A percentile compares a stretch with the other conserved stretches of the same genome.
Evolutionary conservation across 2,797 vertebrate species (phyloP).

Genomic region (Chiloscyllium punctatum): DNA sequence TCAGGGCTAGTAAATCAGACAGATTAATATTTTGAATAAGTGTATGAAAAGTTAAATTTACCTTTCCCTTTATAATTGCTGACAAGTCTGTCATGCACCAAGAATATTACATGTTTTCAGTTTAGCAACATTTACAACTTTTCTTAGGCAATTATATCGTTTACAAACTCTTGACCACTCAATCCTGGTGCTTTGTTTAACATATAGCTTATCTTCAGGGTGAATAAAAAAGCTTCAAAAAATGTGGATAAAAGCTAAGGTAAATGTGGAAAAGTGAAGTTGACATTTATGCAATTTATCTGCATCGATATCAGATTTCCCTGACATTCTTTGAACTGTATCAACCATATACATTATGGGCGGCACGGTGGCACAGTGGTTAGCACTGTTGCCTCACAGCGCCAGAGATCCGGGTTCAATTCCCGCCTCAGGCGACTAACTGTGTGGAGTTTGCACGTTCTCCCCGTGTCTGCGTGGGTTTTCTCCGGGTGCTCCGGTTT

Average conservation of each 20-base stretch:
- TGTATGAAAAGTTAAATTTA: neutral
- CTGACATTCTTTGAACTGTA: neutral
- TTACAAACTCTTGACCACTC: neutral
- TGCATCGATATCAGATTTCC: neutral
- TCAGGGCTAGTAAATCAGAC: neutral
- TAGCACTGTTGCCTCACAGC: too few species aligned
- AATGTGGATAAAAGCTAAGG: too few species aligned
- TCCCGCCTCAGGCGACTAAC: too few species aligned
- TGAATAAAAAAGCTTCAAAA: neutral
- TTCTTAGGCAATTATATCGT: neutral
- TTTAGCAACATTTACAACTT: neutral
- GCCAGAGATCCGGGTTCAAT: too few species aligned
- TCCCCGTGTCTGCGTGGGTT: too few species aligned
- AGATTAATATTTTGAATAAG: neutral
- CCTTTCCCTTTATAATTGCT: neutral
- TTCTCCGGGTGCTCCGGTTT: too few species aligned
- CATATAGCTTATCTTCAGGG: neutral
- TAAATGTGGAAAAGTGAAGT: neutral
- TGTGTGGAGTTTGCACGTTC: too few species aligned
- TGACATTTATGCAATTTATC: neutral
- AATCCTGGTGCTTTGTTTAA: neutral
- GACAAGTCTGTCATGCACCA: neutral
- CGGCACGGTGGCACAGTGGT: too few species aligned
- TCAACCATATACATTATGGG: neutral
- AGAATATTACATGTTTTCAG: neutral